Evolutionary conservation across 2,888 invertebrate species (phyloP).

Genomic region (Anthoptus insignis): DNA sequence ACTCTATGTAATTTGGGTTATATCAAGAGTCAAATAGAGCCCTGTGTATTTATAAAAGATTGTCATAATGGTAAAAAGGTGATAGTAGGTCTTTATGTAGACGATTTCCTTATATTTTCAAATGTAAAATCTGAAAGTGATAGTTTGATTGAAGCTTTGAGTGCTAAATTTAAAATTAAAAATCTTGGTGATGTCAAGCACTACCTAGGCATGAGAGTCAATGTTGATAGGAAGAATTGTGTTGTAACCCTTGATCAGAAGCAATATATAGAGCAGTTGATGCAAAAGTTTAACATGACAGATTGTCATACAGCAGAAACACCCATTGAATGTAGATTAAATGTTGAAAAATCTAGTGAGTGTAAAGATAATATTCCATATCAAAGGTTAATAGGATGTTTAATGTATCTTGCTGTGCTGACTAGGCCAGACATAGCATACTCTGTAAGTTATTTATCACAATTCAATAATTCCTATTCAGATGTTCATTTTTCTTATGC

Average conservation of each 20-base stretch:
- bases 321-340: constrained; percentile 20
- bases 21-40: constrained; percentile 22
- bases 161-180: constrained; percentile 15
- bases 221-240: not conserved
- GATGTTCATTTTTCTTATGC: constrained; percentile 23
- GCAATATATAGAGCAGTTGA: constrained; percentile 15
- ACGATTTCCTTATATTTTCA: not conserved
- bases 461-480: constrained; percentile 9
- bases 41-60: constrained; percentile 28
- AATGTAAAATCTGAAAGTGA: not conserved
- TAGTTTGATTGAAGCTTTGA: not conserved
- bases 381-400: constrained; percentile 19
- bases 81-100: constrained; percentile 25
- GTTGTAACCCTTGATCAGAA: not conserved
- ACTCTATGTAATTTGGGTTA: constrained; percentile 21
- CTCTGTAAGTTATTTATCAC: constrained; percentile 15
- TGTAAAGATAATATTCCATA: constrained; percentile 2
- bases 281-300: constrained; percentile 12
- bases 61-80: constrained; percentile 17
- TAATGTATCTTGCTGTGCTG: constrained; percentile 17
- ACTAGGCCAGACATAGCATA: constrained; percentile 21
- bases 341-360: constrained; percentile 6
- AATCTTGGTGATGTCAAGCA: constrained; percentile 8
- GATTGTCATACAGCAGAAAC: constrained; percentile 1
- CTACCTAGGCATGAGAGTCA: constrained; percentile 13